These are phyloP conservation scores for Reticulitermes lucifugus DNA, from an alignment of 2,888 invertebrate genomes.

Conservation along the genomic window DNA sequence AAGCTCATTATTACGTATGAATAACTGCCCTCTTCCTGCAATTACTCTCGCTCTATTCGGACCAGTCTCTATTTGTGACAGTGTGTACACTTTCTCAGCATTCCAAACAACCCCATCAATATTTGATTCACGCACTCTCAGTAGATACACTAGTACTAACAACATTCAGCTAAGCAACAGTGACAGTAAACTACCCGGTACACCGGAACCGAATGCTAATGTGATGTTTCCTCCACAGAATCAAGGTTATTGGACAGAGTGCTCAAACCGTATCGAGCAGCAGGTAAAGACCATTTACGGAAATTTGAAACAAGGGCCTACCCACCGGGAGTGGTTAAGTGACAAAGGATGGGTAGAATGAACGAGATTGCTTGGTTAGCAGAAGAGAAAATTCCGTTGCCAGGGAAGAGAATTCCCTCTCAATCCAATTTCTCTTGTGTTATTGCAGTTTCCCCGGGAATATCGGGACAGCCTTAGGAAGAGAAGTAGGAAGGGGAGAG, in stretches of 20 bases:
- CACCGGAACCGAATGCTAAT: background rate
- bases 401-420: slow-evolving; percentile 4
- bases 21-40: no score
- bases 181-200: background rate
- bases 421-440: slow-evolving; percentile 38
- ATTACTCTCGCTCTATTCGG: no score
- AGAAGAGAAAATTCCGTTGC: background rate
- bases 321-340: background rate
- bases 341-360: background rate
- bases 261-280: background rate
- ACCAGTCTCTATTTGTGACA: no score
- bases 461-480: background rate
- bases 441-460: slow-evolving; percentile 16
- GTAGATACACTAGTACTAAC: background rate
- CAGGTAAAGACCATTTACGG: slow-evolving; percentile 15
- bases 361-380: slow-evolving; percentile 22
- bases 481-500: background rate
- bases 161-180: background rate
- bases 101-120: background rate
- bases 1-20: no score
- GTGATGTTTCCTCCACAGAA: background rate
- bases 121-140: background rate
- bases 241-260: slow-evolving; percentile 1
- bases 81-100: no score
- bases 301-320: slow-evolving; percentile 2